A percentile compares a stretch with the other conserved stretches of the same genome.
phyloP scores from a whole-genome alignment of 2,888 invertebrate genomes.

The Agrenia bidenticulata region DNA sequence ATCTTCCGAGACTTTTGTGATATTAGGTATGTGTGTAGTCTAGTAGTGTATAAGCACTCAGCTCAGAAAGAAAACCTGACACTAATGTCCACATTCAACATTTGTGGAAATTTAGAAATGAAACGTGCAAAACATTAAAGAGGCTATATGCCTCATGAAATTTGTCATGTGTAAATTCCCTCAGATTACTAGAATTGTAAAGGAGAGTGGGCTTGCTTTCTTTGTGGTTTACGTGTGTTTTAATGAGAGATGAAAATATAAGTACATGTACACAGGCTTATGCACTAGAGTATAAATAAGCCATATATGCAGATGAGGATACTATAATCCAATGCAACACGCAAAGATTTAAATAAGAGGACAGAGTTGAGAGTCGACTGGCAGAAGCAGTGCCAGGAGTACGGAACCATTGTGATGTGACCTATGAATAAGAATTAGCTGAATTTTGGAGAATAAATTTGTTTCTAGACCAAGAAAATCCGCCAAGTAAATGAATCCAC shows the following conservation, averaged over 20 bases:
- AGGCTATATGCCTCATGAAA: slow-evolving; percentile 50
- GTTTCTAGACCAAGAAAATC: slow-evolving; percentile 6
- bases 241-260: not conserved
- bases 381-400: slow-evolving; percentile 12
- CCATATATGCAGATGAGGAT: not conserved
- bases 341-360: too few relatives aligned
- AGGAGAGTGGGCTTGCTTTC: not conserved
- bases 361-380: not conserved
- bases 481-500: slow-evolving; percentile 33
- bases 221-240: slow-evolving; percentile 10
- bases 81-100: slow-evolving; percentile 17
- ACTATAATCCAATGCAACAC: not conserved
- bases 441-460: not conserved
- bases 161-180: slow-evolving; percentile 52
- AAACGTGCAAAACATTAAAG: slow-evolving; percentile 52
- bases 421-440: slow-evolving; percentile 1
- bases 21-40: too few relatives aligned
- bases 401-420: slow-evolving; percentile 7
- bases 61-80: slow-evolving; percentile 20
- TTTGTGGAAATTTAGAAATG: slow-evolving; percentile 13
- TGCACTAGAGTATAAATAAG: not conserved
- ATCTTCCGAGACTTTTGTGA: too few relatives aligned
- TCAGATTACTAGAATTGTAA: slow-evolving; percentile 21
- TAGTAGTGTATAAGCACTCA: slow-evolving; percentile 5
- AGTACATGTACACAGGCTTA: too few relatives aligned